Evolutionary conservation across 2,113 vertebrate species (phyloP), one percentile per base, ranked within the genome.

Genomic region (Hydrochoerus hydrochaeris): DNA sequence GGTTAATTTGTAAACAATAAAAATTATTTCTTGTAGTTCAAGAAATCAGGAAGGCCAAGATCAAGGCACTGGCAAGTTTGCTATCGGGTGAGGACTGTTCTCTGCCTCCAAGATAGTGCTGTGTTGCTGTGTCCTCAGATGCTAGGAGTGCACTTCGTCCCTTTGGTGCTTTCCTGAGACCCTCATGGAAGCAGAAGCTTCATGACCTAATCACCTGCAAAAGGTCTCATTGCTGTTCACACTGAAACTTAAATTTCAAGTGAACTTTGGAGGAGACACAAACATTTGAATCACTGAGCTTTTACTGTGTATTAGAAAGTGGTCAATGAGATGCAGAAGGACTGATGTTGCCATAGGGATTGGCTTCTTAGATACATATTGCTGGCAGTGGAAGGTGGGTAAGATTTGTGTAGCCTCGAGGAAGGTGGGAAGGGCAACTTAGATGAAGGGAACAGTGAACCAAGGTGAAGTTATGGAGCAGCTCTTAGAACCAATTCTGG

Each of bases 361-460:
- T 75, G 32, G 7, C 60, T 80, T 89, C 67, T 62, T 84, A 58
- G 46, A 44, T 46, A 38, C 41, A 11, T 90, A 58, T 80, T 30
- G 22, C 24, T 60, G 58, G 78, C 32, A 41, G 1, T 81, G 54
- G 60, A 85, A 88, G 83, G 81, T 62, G 54, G 60, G 28, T 71
- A 65, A 71, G 62, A 77, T 84, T 84, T 69, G n/a, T 86, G 32
- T 88, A 60, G 60, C 54, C 58, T 4, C n/a, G 65, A 91, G 84
- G 78, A 91, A 73, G 41, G n/a, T 90, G 5, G 75, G n/a, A 85
- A 88, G 52, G 60, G 63, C 63, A 58, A 52, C 65, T 88, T 14
- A 57, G 81, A 58, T 84, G 85, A 94, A 63, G n/a, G 80, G 62
- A 94, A 92, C n/a, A 58, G 46, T 73, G 38, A 38, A 22, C 69